A percentile compares a stretch with the other conserved stretches of the same genome.
phyloP scores from a whole-genome alignment of 2,888 invertebrate genomes.

The Diarsia dahlii region DNA sequence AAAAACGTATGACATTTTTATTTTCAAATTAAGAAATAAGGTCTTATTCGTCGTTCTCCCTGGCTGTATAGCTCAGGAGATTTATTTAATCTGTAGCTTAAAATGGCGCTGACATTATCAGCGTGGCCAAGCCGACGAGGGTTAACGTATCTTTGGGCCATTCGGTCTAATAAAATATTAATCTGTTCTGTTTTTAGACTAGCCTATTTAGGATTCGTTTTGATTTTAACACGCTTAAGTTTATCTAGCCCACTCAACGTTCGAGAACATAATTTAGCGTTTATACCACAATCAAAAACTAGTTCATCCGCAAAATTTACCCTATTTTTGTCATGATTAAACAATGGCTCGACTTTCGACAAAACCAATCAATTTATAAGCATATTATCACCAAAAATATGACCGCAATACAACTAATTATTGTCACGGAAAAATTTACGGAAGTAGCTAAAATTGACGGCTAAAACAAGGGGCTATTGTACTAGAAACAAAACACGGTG shows the following conservation, averaged over 20 bases:
- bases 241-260: not conserved
- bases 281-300: not conserved
- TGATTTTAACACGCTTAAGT: not conserved
- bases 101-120: slow-evolving; percentile 67
- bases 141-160: slow-evolving; percentile 63
- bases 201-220: slow-evolving; percentile 17
- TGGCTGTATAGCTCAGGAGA: slow-evolving; percentile 36
- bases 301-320: slow-evolving; percentile 3
- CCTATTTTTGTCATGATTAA: not conserved
- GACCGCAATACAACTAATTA: slow-evolving; percentile 41
- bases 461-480: slow-evolving; percentile 50
- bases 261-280: not conserved
- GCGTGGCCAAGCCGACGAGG: slow-evolving; percentile 58
- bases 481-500: slow-evolving; percentile 51
- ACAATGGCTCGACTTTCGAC: slow-evolving; percentile 30
- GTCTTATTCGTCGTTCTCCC: slow-evolving; percentile 1
- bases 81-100: slow-evolving; percentile 60
- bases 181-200: slow-evolving; percentile 47
- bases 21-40: slow-evolving; percentile 11
- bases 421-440: slow-evolving; percentile 54
- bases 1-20: not conserved
- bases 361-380: slow-evolving; percentile 45
- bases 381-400: slow-evolving; percentile 26
- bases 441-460: slow-evolving; percentile 58
- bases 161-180: slow-evolving; percentile 64